A percentile compares a stretch with the other conserved stretches of the same genome.
Conservation (phyloP, 2,113 vertebrate species). For the Cinclus mexicanus region DNA sequence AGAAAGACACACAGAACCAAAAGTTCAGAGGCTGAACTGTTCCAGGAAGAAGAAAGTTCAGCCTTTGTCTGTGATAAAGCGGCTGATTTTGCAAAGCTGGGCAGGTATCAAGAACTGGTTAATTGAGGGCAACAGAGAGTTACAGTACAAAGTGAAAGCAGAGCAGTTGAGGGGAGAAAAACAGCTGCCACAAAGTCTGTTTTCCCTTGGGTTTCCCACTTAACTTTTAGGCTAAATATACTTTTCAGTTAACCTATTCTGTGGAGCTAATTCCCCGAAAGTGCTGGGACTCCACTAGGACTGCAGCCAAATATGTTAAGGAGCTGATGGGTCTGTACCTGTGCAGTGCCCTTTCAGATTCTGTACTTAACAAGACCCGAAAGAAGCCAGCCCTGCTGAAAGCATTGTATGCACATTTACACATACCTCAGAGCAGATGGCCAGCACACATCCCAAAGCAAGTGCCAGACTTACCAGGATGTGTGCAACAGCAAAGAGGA, state of each 20-base stretch:
- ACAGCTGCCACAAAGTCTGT: conserved; percentile 19
- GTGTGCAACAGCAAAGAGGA: background rate
- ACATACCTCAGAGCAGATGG: background rate
- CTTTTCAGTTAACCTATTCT: background rate
- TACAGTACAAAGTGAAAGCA: conserved; percentile 11
- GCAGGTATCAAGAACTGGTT: conserved; percentile 44
- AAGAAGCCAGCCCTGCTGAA: background rate
- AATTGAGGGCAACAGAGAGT: conserved; percentile 42
- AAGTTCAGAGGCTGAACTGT: conserved; percentile 10
- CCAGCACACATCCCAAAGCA: background rate
- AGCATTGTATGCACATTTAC: background rate
- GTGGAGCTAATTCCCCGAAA: background rate
- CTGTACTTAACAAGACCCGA: background rate
- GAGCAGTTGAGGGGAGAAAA: conserved; percentile 18
- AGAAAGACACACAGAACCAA: background rate
- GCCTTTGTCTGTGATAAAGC: conserved; percentile 25
- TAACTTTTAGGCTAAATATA: conserved; percentile 37
- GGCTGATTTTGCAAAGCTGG: background rate
- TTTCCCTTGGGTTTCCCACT: conserved; percentile 19
- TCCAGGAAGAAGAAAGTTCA: background rate
- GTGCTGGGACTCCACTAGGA: background rate
- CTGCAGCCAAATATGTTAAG: background rate
- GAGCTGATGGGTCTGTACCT: background rate
- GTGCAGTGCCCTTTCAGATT: background rate
- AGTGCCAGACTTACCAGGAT: background rate